These are phyloP conservation scores for Lamprologus sp. DNA, from an alignment of 2,113 vertebrate genomes.

Conservation along the genomic window DNA sequence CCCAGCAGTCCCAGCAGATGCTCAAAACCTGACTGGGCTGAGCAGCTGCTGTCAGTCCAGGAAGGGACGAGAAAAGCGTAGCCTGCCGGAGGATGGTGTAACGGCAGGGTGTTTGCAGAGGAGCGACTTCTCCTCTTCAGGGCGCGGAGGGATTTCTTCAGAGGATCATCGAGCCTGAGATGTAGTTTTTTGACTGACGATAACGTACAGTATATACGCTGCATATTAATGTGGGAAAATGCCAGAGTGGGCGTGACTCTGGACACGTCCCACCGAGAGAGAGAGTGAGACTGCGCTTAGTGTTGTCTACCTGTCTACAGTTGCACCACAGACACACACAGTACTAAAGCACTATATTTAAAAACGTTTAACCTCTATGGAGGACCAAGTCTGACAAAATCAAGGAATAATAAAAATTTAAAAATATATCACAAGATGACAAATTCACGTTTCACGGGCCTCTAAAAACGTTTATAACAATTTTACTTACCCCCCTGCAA, in stretches of 20 bases:
- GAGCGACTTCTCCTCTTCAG: neutral
- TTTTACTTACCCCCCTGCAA: rapidly evolving
- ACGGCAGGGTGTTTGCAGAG: neutral
- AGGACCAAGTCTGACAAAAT: neutral
- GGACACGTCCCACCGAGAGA: neutral
- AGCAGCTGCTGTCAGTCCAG: neutral
- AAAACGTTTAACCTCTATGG: rapidly evolving
- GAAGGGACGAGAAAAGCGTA: neutral
- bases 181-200: neutral
- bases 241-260: slow-evolving; percentile 30
- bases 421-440: neutral
- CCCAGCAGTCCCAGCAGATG: slow-evolving; percentile 15
- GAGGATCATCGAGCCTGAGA: neutral
- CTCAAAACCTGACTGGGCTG: neutral
- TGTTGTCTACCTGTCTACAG: slow-evolving; percentile 6
- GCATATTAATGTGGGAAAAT: slow-evolving; percentile 33
- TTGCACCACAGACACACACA: neutral
- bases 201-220: neutral
- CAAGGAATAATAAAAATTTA: neutral
- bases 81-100: slow-evolving; percentile 28
- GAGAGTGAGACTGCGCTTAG: neutral
- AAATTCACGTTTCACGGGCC: neutral
- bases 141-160: slow-evolving; percentile 3
- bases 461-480: neutral
- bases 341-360: neutral